These are phyloP conservation scores for Popillia japonica DNA, from an alignment of 1,140 invertebrate genomes.

Conservation along the genomic window DNA sequence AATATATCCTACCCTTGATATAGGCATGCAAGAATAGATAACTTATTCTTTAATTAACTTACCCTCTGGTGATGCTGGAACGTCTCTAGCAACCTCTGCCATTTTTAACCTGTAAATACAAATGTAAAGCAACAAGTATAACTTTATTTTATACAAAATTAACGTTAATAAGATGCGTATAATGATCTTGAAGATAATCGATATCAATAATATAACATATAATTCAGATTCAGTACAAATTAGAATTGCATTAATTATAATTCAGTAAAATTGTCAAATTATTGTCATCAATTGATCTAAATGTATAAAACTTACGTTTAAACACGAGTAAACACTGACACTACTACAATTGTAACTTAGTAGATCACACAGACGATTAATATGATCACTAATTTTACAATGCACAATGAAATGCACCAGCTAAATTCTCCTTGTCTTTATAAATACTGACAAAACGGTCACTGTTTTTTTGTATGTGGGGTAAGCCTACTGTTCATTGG, in stretches of 20 bases:
- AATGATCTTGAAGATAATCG: neutral
- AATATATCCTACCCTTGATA: neutral
- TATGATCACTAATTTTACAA: neutral
- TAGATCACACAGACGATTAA: neutral
- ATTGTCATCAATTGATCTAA: neutral
- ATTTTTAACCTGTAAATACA: constrained; percentile 5
- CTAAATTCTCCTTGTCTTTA: neutral
- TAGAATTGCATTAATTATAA: neutral
- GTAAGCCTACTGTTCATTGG: constrained; percentile 28
- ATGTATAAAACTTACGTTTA: neutral
- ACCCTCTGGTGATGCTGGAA: neutral
- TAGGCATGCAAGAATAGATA: neutral
- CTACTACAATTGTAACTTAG: neutral
- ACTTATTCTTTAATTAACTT: neutral
- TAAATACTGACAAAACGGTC: constrained; percentile 35
- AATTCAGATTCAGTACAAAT: neutral
- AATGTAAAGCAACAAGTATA: neutral
- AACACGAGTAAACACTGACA: neutral
- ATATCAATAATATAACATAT: no score
- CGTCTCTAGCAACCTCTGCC: constrained; percentile 10
- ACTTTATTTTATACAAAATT: neutral
- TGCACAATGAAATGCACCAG: constrained; percentile 13
- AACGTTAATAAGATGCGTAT: neutral
- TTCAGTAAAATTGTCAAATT: neutral
- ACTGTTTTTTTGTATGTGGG: constrained; percentile 26